Evolutionary conservation across 35 echinoderm and acorn worm genomes (phyloP).

Genomic region (Anneissia japonica): DNA sequence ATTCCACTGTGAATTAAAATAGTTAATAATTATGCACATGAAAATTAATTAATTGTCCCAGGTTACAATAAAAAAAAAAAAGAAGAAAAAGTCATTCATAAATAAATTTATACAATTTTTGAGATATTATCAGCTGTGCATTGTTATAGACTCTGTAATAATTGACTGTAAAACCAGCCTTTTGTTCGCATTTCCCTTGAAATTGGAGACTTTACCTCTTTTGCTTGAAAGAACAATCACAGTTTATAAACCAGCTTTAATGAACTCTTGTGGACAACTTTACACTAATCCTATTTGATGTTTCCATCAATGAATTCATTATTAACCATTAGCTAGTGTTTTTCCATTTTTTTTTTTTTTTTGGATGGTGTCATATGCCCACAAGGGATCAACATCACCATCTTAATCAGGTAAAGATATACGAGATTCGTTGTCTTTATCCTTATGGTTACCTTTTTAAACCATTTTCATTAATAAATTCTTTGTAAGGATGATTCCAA

Average conservation of each 20-base stretch:
- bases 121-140: background rate
- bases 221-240: background rate
- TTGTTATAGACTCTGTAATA: background rate
- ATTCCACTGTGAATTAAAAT: no score
- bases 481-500: no score
- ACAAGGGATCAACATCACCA: no score
- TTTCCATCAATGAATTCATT: background rate
- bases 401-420: no score
- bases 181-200: background rate
- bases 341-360: background rate
- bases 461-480: no score
- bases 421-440: no score
- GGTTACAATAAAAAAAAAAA: no score
- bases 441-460: no score
- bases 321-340: background rate
- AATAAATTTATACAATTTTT: no score
- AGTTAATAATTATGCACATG: no score
- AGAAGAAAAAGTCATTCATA: no score
- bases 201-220: background rate
- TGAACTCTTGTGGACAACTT: background rate
- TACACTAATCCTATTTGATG: background rate
- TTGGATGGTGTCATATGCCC: background rate
- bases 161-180: background rate
- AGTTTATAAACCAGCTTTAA: background rate
- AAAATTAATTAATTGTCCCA: no score